phyloP scores from a whole-genome alignment of 2,113 vertebrate species.

The Hemibagrus wyckioides region DNA sequence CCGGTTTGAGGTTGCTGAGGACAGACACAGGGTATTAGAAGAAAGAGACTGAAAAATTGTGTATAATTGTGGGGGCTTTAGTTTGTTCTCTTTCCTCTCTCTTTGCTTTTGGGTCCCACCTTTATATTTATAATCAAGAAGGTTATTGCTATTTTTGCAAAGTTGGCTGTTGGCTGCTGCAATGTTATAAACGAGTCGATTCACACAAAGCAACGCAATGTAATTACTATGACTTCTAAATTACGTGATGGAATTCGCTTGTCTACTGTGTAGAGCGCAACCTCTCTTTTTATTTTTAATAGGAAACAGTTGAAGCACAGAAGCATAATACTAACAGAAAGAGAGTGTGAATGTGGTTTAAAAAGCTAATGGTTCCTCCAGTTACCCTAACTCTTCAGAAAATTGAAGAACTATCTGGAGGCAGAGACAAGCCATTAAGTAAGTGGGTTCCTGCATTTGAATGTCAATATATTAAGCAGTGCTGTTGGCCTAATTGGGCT shows the following conservation, averaged over 20 bases:
- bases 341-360: not conserved
- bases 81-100: not conserved
- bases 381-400: not conserved
- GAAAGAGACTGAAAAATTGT: not conserved
- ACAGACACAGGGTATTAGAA: not conserved
- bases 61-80: not conserved
- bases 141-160: too few relatives aligned
- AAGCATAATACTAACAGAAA: not conserved
- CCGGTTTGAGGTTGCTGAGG: not conserved
- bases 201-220: not conserved
- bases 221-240: not conserved
- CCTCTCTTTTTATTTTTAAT: not conserved
- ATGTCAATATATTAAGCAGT: conserved; percentile 5
- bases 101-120: not conserved
- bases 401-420: not conserved
- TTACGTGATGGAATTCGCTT: not conserved
- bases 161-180: too few relatives aligned
- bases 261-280: not conserved
- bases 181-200: too few relatives aligned
- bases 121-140: not conserved
- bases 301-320: not conserved
- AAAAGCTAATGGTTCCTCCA: not conserved
- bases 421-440: not conserved
- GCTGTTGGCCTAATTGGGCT: conserved; percentile 28
- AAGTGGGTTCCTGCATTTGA: not conserved